Base-by-base conservation (phyloP, 1,140 invertebrate species). In the Lordiphosa mommai region DNA sequence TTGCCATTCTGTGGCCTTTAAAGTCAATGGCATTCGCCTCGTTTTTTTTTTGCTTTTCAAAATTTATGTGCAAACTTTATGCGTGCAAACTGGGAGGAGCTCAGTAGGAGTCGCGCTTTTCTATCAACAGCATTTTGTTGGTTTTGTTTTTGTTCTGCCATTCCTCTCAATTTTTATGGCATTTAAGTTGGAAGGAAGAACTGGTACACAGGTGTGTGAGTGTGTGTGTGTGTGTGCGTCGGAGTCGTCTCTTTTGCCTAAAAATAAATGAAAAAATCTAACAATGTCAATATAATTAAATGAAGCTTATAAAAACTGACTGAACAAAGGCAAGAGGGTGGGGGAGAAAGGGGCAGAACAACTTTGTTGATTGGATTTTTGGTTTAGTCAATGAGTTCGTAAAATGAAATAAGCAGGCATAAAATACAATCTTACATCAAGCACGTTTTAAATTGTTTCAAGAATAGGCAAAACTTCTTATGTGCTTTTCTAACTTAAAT, bases 21-120 rank as follows among this genome's bases (percentile, higher is more conserved):
- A 74, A 80, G 74, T 77, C 73, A 72, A 68, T 66, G 64, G 74
- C 56, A 50, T 59, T 71, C 52, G 51, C 69, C 47, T 30, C 46
- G 50, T 55, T 53, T 51, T 30, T 32, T 32, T 50, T 59, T 43
- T 66, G 64, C 37, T 52, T 61, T 61, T 66, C 68, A 61, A 70
- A 82, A 82, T 82, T 84, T 84, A 82, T 82, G 76, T 82, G 76
- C 67, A 82, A 82, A 82, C 61, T 82, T 82, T 80, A 68, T 82
- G 77, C 71, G 70, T 71, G 57, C n/a, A n/a, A n/a, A 61, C 41
- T 27, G 10, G 20, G 12, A 27, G 49, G 37, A 38, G n/a, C 14
- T 17, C 14, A 38, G 12, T 16, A 17, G 41, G 14, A 14, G 55
- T 29, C 53, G 46, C 3, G 53, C 58, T 68, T 67, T 77, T 57